Evolutionary conservation across 1,140 invertebrate species (phyloP), one percentile per base, ranked within the genome.

Genomic region (Hypothenemus hampei): DNA sequence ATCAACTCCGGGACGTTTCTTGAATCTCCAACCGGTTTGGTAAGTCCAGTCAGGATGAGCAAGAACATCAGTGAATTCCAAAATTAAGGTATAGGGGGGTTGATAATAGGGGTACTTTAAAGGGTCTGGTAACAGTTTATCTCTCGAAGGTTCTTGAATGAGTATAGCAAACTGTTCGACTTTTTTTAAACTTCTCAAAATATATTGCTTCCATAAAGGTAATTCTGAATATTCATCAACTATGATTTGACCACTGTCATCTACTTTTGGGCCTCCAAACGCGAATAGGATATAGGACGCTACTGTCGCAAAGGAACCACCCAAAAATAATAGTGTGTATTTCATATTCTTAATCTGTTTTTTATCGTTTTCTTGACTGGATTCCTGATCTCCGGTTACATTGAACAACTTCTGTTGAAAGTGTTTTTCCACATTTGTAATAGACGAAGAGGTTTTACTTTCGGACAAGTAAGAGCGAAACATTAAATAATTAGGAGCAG

Each of bases 11-110:
- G 97, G 96, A 36, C 97, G 80, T 72, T 98, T 99, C 75, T 98
- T 98, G 73, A 99, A 99, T 63, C 81, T 77, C 81, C 82, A 84
- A 3, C 82, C 82, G 31, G 81, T 83, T 68, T 80, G 77, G 61
- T 83, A 84, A 13, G 94, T 97, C 97, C 97, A 99, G 72, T 99
- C 95, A 2, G 97, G 95, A 76, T 98, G 91, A 2, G 99, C 89
- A 2, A 99, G 75, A 6, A 99, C 83, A 70, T 96, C 95, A 35
- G 89, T 98, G 73, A 98, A 81, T 78, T 99, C 97, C 46, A 99
- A 69, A 13, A 98, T 87, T 11, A 99, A 73, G 3, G 97, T 99
- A 67, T 98, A 99, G 1, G 91, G 90, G n/a, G 96, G 96, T 72
- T 99, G 97, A 55, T 87, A 80, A 69, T 97, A 99, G 0, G 95